Evolutionary conservation across 2,888 invertebrate species (phyloP), one percentile per base, ranked within the genome.

Genomic region (Drosophila meridiana): DNA sequence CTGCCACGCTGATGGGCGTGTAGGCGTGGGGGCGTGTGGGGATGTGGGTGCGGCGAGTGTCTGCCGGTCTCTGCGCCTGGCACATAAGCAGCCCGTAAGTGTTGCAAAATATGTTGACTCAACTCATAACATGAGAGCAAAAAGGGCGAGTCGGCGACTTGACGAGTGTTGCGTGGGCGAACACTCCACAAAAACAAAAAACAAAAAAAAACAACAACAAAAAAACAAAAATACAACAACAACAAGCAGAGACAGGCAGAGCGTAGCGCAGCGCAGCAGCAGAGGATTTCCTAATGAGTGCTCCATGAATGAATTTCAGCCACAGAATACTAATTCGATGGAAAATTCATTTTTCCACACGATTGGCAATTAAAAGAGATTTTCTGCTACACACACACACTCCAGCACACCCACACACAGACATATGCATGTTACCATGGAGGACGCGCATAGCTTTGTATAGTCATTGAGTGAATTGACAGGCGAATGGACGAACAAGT

Each of bases 291-390:
- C 91, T 92, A 92, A 91, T 92, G 89, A 90, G 90, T 91, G 90
- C 92, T 90, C 91, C 91, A 91, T 92, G 91, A 92, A 91, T 92
- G 91, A 92, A 91, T 90, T 91, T 92, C 91, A 86, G 81, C 90
- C 88, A 90, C 90, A 87, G 92, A 92, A 92, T 92, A 92, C 92
- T 92, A 92, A 92, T 92, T 90, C 87, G 90, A 91, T 92, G 92
- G 92, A 92, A 92, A 91, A 92, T 92, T 92, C 90, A 91, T 91
- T 92, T 92, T 92, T 92, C 91, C 92, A 92, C 91, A 91, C 90
- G 92, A 91, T 92, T 93, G 92, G 89, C 89, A 92, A 92, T 89
- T 91, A 90, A 91, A 92, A 91, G 89, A 89, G 92, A 91, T 92
- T 92, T 87, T 79, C 79, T 83, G 65, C 78, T 78, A 72, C 74